Percentiles rank a stretch among this genome's conserved stretches.
Evolutionary conservation across 2,797 vertebrate species (phyloP).

Genomic region (Carcharodon carcharias): DNA sequence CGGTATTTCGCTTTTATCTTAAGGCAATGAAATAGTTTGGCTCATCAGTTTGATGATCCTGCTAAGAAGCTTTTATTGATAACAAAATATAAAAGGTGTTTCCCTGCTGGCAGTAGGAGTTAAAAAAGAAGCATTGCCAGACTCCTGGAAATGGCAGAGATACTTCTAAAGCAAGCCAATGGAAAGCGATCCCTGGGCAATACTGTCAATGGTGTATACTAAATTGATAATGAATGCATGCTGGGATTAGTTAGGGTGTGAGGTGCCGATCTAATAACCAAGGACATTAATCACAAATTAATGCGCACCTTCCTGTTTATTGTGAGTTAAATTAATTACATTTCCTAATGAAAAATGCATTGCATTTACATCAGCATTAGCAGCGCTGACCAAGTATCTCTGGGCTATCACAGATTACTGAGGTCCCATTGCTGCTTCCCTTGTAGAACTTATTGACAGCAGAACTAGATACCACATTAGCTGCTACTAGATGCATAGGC

Average conservation of each 20-base stretch:
- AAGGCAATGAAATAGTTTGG: background rate
- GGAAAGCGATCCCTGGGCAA: background rate
- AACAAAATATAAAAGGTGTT: background rate
- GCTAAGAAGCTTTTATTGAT: background rate
- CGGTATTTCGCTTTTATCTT: too few relatives aligned
- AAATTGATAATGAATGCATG: constrained; percentile 29
- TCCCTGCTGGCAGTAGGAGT: background rate
- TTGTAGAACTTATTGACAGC: background rate
- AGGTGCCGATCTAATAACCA: constrained; percentile 25
- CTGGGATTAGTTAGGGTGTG: constrained; percentile 22
- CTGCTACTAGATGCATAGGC: background rate
- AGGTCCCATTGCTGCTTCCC: constrained; percentile 16
- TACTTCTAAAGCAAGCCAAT: background rate
- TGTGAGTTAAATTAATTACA: constrained; percentile 36
- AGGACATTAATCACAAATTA: constrained; percentile 33
- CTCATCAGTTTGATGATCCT: background rate
- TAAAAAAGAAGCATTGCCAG: background rate
- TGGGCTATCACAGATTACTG: background rate
- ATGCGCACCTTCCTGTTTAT: constrained; percentile 32
- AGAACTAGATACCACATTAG: background rate
- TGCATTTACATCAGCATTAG: constrained; percentile 24
- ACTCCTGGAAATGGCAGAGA: background rate
- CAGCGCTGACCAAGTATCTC: constrained; percentile 22
- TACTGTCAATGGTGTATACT: background rate
- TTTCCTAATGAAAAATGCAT: constrained; percentile 37